Conservation (phyloP, 2,888 invertebrate genomes). For the Asteroscopus sphinx region DNA sequence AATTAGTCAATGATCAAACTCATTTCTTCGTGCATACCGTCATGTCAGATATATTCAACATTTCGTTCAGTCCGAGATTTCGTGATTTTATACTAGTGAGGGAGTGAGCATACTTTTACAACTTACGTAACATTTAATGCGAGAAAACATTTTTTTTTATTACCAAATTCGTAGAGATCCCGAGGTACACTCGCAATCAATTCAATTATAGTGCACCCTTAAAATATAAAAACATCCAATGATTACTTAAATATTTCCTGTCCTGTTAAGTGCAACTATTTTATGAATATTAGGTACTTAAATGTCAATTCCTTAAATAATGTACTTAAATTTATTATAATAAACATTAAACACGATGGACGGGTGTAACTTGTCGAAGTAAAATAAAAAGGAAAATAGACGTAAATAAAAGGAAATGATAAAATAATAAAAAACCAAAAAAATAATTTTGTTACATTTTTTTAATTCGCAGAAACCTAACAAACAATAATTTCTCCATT, state of each 20-base stretch:
- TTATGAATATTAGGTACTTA: slow-evolving; percentile 83
- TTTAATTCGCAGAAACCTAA: slow-evolving; percentile 90
- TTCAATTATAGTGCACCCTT: slow-evolving; percentile 79
- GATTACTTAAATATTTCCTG: slow-evolving; percentile 79
- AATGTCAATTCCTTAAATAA: slow-evolving; percentile 85
- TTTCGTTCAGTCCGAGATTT: slow-evolving; percentile 57
- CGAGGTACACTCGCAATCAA: slow-evolving; percentile 64
- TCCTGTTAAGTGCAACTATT: slow-evolving; percentile 83
- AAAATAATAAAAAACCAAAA: slow-evolving; percentile 81
- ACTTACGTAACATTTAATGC: slow-evolving; percentile 80
- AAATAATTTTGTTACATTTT: slow-evolving; percentile 88
- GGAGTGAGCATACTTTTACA: slow-evolving; percentile 79
- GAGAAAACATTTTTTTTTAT: slow-evolving; percentile 76
- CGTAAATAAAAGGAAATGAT: slow-evolving; percentile 66
- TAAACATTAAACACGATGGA: slow-evolving; percentile 88
- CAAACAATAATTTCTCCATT: slow-evolving; percentile 89
- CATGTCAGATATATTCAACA: slow-evolving; percentile 42
- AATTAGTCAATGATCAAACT: slow-evolving; percentile 53
- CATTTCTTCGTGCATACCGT: slow-evolving; percentile 41
- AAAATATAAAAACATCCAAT: slow-evolving; percentile 84
- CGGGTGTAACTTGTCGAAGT: slow-evolving; percentile 88
- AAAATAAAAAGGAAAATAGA: slow-evolving; percentile 66
- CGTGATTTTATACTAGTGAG: slow-evolving; percentile 73
- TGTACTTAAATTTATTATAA: slow-evolving; percentile 83
- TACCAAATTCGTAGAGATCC: slow-evolving; percentile 83